These are phyloP conservation scores for Trachurus trachurus DNA, from an alignment of 2,797 vertebrate species.

Conservation along the genomic window DNA sequence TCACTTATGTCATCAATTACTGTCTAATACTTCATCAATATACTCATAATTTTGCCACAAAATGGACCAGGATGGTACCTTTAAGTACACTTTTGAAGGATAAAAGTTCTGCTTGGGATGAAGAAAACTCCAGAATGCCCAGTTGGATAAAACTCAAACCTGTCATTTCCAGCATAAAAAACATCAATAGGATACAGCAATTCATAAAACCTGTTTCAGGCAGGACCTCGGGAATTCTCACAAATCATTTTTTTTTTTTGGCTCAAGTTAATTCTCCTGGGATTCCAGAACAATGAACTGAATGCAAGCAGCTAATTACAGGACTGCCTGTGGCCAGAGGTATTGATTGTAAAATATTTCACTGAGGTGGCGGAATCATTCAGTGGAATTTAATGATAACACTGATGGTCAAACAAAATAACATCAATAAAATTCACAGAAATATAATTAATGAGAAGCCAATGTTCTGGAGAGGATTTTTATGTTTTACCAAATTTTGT, in stretches of 20 bases:
- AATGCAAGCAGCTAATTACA: constrained; percentile 45
- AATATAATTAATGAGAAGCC: not conserved
- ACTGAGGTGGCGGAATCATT: constrained; percentile 28
- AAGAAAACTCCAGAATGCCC: not conserved
- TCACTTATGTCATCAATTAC: too few relatives aligned
- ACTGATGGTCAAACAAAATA: not conserved
- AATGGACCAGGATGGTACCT: too few relatives aligned
- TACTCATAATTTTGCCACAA: too few relatives aligned
- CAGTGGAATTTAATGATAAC: constrained; percentile 29
- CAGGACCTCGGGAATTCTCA: not conserved
- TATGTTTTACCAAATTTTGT: not conserved
- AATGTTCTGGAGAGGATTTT: not conserved
- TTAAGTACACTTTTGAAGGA: too few relatives aligned
- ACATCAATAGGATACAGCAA: not conserved
- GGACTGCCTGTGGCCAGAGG: not conserved
- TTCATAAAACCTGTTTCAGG: not conserved
- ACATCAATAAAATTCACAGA: not conserved
- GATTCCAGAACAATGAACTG: constrained; percentile 18
- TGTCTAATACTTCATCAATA: too few relatives aligned
- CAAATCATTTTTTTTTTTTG: not conserved
- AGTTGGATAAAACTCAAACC: not conserved
- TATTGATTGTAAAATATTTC: constrained; percentile 24
- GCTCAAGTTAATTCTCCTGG: not conserved
- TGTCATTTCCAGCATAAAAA: not conserved
- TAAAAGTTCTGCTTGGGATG: not conserved